Evolutionary conservation across 2,113 vertebrate genomes (phyloP), one percentile per base, ranked within the genome.

Genomic region (Myotis yumanensis): DNA sequence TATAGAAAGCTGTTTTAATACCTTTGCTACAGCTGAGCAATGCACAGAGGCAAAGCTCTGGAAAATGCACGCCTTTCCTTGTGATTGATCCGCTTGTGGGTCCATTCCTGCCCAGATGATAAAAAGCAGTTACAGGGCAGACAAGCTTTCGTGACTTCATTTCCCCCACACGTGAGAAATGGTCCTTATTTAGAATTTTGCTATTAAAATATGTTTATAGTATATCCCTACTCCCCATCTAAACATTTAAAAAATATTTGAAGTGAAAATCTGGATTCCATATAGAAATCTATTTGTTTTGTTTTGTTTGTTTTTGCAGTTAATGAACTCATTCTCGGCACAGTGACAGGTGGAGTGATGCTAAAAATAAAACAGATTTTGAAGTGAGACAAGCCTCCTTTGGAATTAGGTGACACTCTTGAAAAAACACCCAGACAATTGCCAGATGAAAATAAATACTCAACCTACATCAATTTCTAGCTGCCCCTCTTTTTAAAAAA

Each of bases 71-170:
- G 69, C 11, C 7, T 95, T 76, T 89, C 37, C 30, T 35, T 66
- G 59, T 68, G 68, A 95, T 72, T 91, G 86, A 93, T 93, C 73
- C 52, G 85, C 91, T 94, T 90, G 95, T 96, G 57, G 92, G 84
- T 73, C n/a, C 17, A 20, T 89, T 84, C 84, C 59, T 95, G 69
- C 14, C 7, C 35, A 73, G 83, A 87, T 48, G 52, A 95, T 89
- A 69, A 85, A 85, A 90, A 82, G 76, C 73, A 86, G 83, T 94
- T 84, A 75, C 4, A 83, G 72, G 73, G 32, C 43, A 95, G 86
- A 76, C n/a, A 76, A 92, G 82, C 37, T 32, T 40, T 73, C 32
- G 15, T 71, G 85, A 23, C 72, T 85, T 87, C 90, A 86, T 90
- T 89, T 86, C 59, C 57, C 20, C 7, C n/a, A 79, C 92, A 91